A percentile compares a stretch with the other conserved stretches of the same genome.
Evolutionary conservation across 2,113 vertebrate species (phyloP).

Genomic region (Prunella himalayana): DNA sequence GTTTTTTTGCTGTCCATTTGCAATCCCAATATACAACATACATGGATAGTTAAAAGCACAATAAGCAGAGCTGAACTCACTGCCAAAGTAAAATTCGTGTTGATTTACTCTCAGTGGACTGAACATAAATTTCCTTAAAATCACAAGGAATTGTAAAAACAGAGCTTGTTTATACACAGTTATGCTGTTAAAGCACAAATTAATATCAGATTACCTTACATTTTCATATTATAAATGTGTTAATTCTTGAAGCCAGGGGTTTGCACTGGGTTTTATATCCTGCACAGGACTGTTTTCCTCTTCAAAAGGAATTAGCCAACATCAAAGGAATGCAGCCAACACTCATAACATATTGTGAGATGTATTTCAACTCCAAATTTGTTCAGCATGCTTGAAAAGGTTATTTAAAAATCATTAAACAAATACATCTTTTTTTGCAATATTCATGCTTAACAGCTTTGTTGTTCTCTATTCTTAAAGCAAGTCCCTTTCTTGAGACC

Average conservation of each 20-base stretch:
- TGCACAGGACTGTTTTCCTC: neutral
- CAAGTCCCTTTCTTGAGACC: neutral
- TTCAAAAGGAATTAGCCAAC: neutral
- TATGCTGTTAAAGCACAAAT: neutral
- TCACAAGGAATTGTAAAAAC: neutral
- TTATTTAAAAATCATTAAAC: neutral
- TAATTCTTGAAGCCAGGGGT: neutral
- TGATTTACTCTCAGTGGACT: neutral
- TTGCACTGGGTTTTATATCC: neutral
- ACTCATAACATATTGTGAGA: neutral
- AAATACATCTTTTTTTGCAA: neutral
- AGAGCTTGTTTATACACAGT: neutral
- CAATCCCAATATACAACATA: rapidly evolving
- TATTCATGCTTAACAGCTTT: neutral
- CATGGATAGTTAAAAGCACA: rapidly evolving
- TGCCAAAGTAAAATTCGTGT: neutral
- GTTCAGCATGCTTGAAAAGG: neutral
- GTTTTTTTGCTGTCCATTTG: neutral
- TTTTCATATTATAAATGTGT: neutral
- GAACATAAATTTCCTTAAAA: neutral
- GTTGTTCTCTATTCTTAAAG: neutral
- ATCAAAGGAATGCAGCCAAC: conserved; percentile 2
- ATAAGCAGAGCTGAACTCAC: neutral
- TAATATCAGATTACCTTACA: neutral
- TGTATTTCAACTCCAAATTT: neutral